Conservation (phyloP, 2,888 invertebrate species). For the Boloria selene region DNA sequence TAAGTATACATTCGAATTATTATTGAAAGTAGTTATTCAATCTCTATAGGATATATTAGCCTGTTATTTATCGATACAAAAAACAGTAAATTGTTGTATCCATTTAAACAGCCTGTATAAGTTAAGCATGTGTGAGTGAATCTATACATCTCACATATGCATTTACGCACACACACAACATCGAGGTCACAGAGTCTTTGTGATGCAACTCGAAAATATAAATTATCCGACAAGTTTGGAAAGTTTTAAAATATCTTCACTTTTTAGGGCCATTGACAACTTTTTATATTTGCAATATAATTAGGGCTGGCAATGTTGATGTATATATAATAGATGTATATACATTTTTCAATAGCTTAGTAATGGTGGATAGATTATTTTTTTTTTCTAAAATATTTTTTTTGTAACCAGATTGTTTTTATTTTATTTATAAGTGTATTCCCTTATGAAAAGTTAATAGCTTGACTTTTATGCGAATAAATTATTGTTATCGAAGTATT, state of each 20-base stretch:
- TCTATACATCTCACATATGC: constrained; percentile 48
- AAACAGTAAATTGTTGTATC: constrained; percentile 42
- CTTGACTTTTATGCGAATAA: too few species aligned
- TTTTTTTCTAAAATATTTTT: background rate
- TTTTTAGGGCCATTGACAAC: constrained; percentile 39
- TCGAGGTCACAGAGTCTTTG: constrained; percentile 70
- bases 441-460: too few species aligned
- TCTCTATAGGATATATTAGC: too few species aligned
- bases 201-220: constrained; percentile 60
- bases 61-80: constrained; percentile 36
- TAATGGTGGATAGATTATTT: background rate
- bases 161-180: constrained; percentile 53
- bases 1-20: too few species aligned
- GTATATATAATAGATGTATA: constrained; percentile 9
- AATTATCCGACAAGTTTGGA: constrained; percentile 57
- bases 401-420: background rate
- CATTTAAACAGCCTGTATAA: constrained; percentile 58
- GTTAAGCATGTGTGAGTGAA: constrained; percentile 53
- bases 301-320: constrained; percentile 28
- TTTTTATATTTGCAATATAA: constrained; percentile 35
- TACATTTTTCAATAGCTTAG: constrained; percentile 15
- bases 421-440: too few species aligned
- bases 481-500: too few species aligned
- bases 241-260: constrained; percentile 48
- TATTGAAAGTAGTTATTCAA: too few species aligned